These are phyloP conservation scores for Aphaenogaster floridana DNA, from an alignment of 1,140 invertebrate species.

Conservation along the genomic window DNA sequence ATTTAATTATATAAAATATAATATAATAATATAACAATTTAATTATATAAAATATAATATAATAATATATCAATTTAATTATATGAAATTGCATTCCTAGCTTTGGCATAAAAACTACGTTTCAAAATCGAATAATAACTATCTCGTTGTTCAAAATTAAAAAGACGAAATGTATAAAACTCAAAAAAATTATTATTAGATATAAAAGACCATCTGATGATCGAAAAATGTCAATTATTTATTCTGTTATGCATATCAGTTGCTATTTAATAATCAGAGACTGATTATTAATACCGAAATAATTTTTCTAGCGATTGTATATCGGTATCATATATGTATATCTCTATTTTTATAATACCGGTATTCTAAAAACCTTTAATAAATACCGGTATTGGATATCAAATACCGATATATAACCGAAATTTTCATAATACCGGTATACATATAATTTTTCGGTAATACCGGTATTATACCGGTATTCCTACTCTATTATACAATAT, in stretches of 20 bases:
- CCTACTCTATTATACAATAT: too few species aligned
- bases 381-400: too few species aligned
- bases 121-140: neutral
- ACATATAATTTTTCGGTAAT: too few species aligned
- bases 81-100: neutral
- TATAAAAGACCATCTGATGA: too few species aligned
- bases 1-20: neutral
- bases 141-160: neutral
- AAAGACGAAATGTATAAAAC: neutral
- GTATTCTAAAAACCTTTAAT: too few species aligned
- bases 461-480: too few species aligned
- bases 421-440: too few species aligned
- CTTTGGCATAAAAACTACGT: neutral
- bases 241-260: neutral
- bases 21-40: neutral
- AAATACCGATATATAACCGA: too few species aligned
- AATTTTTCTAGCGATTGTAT: too few species aligned
- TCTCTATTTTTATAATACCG: too few species aligned
- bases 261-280: neutral
- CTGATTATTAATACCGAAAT: too few species aligned
- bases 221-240: constrained; percentile 9
- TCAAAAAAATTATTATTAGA: neutral
- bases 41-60: neutral
- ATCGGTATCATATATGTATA: too few species aligned
- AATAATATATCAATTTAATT: neutral